Evolutionary conservation across 2,888 invertebrate genomes (phyloP).

Genomic region (Tinea trinotella): DNA sequence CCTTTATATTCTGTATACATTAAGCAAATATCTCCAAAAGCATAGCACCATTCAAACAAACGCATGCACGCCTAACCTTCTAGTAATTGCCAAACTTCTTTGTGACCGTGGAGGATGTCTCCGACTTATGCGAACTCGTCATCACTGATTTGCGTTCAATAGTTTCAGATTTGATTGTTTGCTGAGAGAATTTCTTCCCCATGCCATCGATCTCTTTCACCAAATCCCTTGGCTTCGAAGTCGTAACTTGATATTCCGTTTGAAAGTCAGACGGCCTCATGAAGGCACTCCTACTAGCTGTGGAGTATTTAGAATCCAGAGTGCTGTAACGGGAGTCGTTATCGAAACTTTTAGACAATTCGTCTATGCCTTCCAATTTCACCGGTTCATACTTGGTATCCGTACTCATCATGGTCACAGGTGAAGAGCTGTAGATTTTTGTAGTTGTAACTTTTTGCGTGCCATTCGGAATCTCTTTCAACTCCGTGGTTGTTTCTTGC

Average conservation of each 20-base stretch:
- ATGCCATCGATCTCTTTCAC: constrained; percentile 69
- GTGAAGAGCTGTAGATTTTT: constrained; percentile 70
- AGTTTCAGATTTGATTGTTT: constrained; percentile 78
- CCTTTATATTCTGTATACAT: too few species aligned
- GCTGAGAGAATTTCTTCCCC: constrained; percentile 77
- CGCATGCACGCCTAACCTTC: constrained; percentile 31
- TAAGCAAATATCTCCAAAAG: too few species aligned
- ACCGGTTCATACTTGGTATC: constrained; percentile 64
- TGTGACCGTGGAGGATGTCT: constrained; percentile 70
- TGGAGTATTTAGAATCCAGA: constrained; percentile 56
- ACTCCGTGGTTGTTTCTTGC: constrained; percentile 67
- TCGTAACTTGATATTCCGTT: constrained; percentile 47
- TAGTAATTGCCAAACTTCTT: constrained; percentile 67
- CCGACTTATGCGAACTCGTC: constrained; percentile 74
- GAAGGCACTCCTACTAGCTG: constrained; percentile 63
- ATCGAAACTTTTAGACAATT: constrained; percentile 64
- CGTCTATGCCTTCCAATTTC: constrained; percentile 64
- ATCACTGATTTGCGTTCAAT: constrained; percentile 79
- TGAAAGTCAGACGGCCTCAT: constrained; percentile 68
- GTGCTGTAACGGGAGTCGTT: constrained; percentile 64
- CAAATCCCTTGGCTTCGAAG: constrained; percentile 51
- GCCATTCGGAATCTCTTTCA: constrained; percentile 69
- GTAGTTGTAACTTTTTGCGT: constrained; percentile 71
- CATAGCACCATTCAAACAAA: not conserved
- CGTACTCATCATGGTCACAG: constrained; percentile 63